A percentile compares a stretch with the other conserved stretches of the same genome.
Conservation (phyloP, 1,140 invertebrate species). For the Ylistrum balloti region DNA sequence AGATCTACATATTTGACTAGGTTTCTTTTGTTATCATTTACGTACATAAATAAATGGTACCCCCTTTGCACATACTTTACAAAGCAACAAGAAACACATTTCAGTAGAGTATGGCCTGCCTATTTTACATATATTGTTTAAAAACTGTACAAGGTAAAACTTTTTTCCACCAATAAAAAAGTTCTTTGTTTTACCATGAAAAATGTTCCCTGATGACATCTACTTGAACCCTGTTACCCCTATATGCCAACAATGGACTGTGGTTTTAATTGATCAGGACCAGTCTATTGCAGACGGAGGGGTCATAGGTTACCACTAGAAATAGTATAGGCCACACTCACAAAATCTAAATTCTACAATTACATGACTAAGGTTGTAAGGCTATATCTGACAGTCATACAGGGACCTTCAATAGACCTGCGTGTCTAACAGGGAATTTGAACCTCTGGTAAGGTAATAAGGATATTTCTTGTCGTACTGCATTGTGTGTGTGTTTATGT, state of each 20-base stretch:
- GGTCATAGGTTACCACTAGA: neutral
- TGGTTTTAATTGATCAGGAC: neutral
- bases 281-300: neutral
- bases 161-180: constrained; percentile 4
- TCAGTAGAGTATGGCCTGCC: constrained; percentile 16
- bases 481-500: constrained; percentile 28
- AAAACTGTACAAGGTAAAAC: constrained; percentile 39
- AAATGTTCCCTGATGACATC: constrained; percentile 16
- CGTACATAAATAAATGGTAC: constrained; percentile 35
- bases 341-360: neutral
- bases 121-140: neutral
- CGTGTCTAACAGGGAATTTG: constrained; percentile 3
- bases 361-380: constrained; percentile 26
- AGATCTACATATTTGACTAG: constrained; percentile 21
- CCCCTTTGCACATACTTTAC: constrained; percentile 37
- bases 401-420: neutral
- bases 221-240: constrained; percentile 4
- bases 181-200: neutral
- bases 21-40: constrained; percentile 19
- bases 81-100: constrained; percentile 24
- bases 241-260: neutral
- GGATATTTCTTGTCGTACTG: neutral
- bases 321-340: constrained; percentile 21
- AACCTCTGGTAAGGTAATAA: neutral
- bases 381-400: neutral